A percentile compares a stretch with the other conserved stretches of the same genome.
These are phyloP conservation scores for Folsomia manolachei DNA, from an alignment of 2,888 invertebrate species.

Conservation along the genomic window DNA sequence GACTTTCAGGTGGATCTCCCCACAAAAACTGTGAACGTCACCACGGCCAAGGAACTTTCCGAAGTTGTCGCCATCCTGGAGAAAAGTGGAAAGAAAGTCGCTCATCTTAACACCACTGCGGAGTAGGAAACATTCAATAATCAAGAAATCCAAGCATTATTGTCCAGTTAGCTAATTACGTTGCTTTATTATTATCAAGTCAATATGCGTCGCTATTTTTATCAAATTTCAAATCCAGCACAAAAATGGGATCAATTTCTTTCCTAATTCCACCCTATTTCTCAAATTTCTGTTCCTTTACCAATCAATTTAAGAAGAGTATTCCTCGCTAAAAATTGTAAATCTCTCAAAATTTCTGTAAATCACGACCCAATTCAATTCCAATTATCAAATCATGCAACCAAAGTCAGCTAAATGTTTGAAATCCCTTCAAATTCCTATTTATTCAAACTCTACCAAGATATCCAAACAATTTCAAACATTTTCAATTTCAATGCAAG, in stretches of 20 bases:
- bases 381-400: no score
- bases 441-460: no score
- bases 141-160: neutral
- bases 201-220: neutral
- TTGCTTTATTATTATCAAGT: neutral
- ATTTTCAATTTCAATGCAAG: neutral
- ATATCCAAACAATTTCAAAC: neutral
- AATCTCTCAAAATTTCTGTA: no score
- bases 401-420: no score
- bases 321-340: no score
- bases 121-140: neutral
- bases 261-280: no score
- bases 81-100: conserved; percentile 5
- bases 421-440: no score
- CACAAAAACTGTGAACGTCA: neutral
- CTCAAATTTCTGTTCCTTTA: no score
- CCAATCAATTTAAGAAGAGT: no score
- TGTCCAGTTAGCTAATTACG: neutral
- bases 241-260: no score
- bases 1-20: neutral
- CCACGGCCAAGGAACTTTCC: neutral
- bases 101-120: neutral
- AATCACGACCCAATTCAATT: no score
- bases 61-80: conserved; percentile 2
- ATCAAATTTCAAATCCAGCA: neutral